Base-by-base conservation (phyloP, 1,140 invertebrate genomes). In the Ptiloglossa arizonensis region DNA sequence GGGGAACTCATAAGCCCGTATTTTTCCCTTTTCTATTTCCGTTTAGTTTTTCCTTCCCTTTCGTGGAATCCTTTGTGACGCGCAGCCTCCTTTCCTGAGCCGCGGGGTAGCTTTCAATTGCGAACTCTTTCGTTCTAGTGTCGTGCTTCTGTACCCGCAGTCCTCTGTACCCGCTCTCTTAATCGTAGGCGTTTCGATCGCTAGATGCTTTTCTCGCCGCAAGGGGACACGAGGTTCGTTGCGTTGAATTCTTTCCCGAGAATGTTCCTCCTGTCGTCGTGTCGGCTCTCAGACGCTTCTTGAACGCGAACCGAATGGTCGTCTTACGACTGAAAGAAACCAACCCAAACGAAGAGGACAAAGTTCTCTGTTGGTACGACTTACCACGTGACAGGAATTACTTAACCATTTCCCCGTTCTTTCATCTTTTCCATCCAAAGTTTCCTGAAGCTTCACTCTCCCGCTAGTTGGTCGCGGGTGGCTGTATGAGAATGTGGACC, bases 381-480 rank as follows among this genome's bases (percentile, higher is more conserved):
- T 32, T 57, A 17, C 54, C 5, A 24, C 59, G 19, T 19, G 9
- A 5, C 27, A 32, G n/a, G 59, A 41, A n/a, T 62, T 44, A 41
- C 59, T 66, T 66, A 66, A 66, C 44, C 13, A 44, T 17, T 46
- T 24, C 19, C 22, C 24, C 9, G 17, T 57, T 8, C 48, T 54
- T 54, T 73, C 48, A 52, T 73, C 59, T 64, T 63, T n/a, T 11
- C 24, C 38, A 13, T 52, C 15, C 11, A 13, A 41, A 63, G 22
- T 63, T 63, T 50, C 41, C n/a, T 27, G 63, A 32, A 46, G 52
- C 50, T 67, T 57, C 13, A 22, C 50, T 13, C 29, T n/a, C n/a
- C 13, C 41, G n/a, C n/a, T n/a, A n/a, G n/a, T n/a, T n/a, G n/a
- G n/a, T n/a, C n/a, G n/a, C n/a, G n/a, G n/a, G n/a, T n/a, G n/a